A percentile compares a stretch with the other conserved stretches of the same genome.
Conservation (phyloP, 2,797 vertebrate species). For the Clarias platycephalus region DNA sequence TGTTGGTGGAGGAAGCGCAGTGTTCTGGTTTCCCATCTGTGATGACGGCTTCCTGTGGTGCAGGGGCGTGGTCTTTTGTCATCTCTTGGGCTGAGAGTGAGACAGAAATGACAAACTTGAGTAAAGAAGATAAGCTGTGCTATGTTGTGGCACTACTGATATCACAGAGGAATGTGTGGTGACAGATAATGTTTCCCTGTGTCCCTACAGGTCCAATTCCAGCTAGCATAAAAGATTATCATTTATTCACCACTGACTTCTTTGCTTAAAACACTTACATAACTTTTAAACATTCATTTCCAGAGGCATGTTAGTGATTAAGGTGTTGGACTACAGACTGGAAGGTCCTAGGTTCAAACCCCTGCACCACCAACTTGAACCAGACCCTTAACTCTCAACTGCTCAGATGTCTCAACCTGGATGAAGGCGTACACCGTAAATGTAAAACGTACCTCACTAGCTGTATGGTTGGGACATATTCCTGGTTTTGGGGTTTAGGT, state of each 20-base stretch:
- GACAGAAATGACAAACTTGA: conserved; percentile 1
- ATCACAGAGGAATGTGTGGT: neutral
- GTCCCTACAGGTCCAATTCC: neutral
- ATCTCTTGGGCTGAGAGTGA: conserved; percentile 59
- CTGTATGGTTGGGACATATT: neutral
- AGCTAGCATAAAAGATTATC: neutral
- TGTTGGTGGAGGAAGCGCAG: conserved; percentile 25
- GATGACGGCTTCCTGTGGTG: conserved; percentile 59
- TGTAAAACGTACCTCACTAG: neutral
- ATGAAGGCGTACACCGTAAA: too few relatives aligned
- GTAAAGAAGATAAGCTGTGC: neutral
- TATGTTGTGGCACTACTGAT: neutral
- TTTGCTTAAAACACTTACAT: neutral
- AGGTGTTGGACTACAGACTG: too few relatives aligned
- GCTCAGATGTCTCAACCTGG: too few relatives aligned
- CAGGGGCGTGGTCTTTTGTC: conserved; percentile 68
- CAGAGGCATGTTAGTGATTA: too few relatives aligned
- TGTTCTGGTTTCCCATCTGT: conserved; percentile 32
- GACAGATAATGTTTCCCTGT: neutral
- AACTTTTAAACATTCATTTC: neutral
- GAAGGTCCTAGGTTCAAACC: too few relatives aligned
- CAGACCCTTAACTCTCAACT: too few relatives aligned
- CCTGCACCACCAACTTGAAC: too few relatives aligned
- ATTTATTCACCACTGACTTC: neutral
- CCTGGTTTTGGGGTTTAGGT: neutral